phyloP scores from a whole-genome alignment of 1,140 invertebrate species.

The Cherax destructor region DNA sequence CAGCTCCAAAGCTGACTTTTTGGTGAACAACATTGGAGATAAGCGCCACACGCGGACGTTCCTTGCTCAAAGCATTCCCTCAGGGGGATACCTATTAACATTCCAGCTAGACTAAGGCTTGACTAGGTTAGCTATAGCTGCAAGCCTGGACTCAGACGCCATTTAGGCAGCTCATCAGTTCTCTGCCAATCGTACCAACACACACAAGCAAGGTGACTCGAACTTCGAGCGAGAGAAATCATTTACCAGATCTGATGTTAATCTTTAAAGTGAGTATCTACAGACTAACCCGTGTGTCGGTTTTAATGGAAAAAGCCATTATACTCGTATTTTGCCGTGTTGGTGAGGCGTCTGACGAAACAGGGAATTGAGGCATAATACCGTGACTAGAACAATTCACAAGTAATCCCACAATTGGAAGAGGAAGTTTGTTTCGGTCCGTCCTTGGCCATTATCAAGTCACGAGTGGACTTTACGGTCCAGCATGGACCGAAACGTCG shows the following conservation, averaged over 20 bases:
- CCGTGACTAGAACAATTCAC: no score
- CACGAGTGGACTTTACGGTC: no score
- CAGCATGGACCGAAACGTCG: no score
- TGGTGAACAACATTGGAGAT: neutral
- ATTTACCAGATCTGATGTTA: neutral
- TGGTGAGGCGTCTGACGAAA: no score
- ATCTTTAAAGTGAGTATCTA: neutral
- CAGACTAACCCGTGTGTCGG: neutral
- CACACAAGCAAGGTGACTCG: neutral
- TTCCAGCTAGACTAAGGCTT: neutral
- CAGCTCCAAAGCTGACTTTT: neutral
- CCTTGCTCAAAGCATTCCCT: constrained; percentile 30
- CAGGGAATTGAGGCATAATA: no score
- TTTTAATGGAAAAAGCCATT: no score
- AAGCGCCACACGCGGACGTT: neutral
- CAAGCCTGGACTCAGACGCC: neutral
- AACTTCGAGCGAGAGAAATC: neutral
- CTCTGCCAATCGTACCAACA: neutral
- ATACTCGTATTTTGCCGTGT: no score
- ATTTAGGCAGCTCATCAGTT: no score
- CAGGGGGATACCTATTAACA: no score
- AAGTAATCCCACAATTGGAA: no score
- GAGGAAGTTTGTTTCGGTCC: no score
- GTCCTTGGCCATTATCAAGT: no score
- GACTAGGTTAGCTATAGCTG: neutral